Evolutionary conservation across 2,888 invertebrate genomes (phyloP).

Genomic region (Apoderus coryli): DNA sequence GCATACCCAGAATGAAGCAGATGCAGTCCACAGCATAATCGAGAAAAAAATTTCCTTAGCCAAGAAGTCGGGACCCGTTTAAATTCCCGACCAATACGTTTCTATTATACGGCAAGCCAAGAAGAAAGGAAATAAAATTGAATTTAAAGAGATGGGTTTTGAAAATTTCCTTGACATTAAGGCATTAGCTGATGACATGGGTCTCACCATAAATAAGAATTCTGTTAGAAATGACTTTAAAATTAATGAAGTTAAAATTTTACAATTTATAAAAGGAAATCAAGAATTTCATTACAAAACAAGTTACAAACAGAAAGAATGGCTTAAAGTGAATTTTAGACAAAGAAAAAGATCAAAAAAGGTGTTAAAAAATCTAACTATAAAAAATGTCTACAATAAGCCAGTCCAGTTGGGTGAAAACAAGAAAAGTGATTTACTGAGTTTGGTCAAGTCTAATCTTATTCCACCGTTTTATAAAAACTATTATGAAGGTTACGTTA

Average conservation of each 20-base stretch:
- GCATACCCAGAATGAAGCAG: slow-evolving; percentile 14
- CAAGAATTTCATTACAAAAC: slow-evolving; percentile 9
- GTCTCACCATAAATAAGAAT: slow-evolving; percentile 7
- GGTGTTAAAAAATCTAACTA: slow-evolving; percentile 1
- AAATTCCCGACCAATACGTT: slow-evolving; percentile 11
- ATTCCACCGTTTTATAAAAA: slow-evolving; percentile 11
- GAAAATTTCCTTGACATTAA: slow-evolving; percentile 12
- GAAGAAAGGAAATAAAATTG: slow-evolving; percentile 10
- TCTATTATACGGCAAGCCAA: slow-evolving; percentile 10
- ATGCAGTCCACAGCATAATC: slow-evolving; percentile 12
- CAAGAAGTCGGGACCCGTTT: slow-evolving; percentile 12
- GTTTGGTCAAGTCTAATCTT: slow-evolving; percentile 6
- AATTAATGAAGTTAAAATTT: slow-evolving; percentile 7
- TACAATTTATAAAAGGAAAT: slow-evolving; percentile 9
- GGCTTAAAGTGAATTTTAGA: slow-evolving; percentile 8
- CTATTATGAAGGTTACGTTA: slow-evolving; percentile 8
- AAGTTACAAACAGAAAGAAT: slow-evolving; percentile 9
- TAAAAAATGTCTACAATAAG: slow-evolving; percentile 7
- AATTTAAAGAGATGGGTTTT: slow-evolving; percentile 11
- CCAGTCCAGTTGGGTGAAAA: slow-evolving; percentile 9
- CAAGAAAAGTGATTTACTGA: slow-evolving; percentile 10
- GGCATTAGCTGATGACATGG: slow-evolving; percentile 8
- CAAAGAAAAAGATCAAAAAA: slow-evolving; percentile 8
- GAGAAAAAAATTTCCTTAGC: slow-evolving; percentile 7
- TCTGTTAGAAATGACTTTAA: slow-evolving; percentile 8